Base-by-base conservation (phyloP, 2,113 vertebrate species). In the Maccullochella peelii region DNA sequence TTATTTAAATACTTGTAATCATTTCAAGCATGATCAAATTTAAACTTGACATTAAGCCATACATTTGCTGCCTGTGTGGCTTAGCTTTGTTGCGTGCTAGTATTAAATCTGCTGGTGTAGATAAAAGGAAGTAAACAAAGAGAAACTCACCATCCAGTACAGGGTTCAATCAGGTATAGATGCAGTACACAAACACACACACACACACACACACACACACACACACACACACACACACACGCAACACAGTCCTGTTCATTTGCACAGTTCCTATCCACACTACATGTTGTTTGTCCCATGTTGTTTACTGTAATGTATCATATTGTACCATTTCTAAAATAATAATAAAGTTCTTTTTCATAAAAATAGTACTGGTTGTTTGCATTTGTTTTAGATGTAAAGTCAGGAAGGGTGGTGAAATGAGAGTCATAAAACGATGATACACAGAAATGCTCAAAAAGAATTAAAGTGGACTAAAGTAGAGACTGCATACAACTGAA, bases 271-370 rank as follows among this genome's bases (percentile, higher is more conserved):
- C 81, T 89, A 78, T 82, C 86, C 84, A 89, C 91, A 91, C 83
- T 86, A 91, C 88, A 88, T 87, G 90, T 87, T 79, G 78, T 85
- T 91, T 84, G 83, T 91, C 77, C 71, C 71, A 75, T 82, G 75
- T 84, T 86, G 71, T 91, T 90, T 90, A 88, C 85, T 88, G 88
- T 92, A 85, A 89, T 92, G 93, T 94, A 86, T 77, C 77, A 88
- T 93, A 90, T 80, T 88, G 89, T 90, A 92, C 74, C 86, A 80
- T 91, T 91, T 92, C 79, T 88, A 81, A 89, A 89, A 76, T 85
- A 86, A 82, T 21, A 93, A 90, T 93, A 94, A 91, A 93, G 68
- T 79, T 78, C 78, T 91, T 93, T 94, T 92, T 87, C 78, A 88
- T 85, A 90, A 85, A 89, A 79, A 36, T 3, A 14, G 11, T 25